Percentiles rank a stretch among this genome's conserved stretches.
phyloP scores from a whole-genome alignment of 2,113 vertebrate genomes.

The Burhinus oedicnemus region DNA sequence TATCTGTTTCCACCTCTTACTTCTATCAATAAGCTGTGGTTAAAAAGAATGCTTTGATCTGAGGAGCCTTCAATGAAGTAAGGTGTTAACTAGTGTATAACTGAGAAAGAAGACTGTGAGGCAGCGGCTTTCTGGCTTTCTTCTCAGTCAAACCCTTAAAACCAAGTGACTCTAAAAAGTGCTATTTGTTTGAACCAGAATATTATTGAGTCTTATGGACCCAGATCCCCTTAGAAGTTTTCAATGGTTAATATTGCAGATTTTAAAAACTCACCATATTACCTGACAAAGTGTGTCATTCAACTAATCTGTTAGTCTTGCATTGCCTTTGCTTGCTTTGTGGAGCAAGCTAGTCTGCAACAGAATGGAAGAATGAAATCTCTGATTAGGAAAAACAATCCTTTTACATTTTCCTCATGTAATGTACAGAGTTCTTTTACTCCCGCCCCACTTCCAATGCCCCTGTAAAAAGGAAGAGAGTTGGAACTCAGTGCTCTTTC shows the following conservation, averaged over 20 bases:
- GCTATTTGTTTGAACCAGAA: not conserved
- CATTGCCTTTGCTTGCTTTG: not conserved
- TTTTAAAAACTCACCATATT: not conserved
- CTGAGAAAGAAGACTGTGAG: not conserved
- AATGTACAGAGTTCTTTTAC: not conserved
- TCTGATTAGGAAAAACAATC: not conserved
- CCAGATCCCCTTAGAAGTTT: not conserved
- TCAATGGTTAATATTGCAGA: not conserved
- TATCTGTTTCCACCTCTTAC: not conserved
- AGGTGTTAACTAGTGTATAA: not conserved
- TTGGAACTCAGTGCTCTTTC: not conserved
- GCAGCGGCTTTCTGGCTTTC: not conserved
- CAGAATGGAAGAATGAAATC: not conserved
- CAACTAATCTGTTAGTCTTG: not conserved
- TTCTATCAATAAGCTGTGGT: not conserved
- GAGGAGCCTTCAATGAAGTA: not conserved
- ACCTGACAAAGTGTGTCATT: not conserved
- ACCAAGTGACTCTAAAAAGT: not conserved
- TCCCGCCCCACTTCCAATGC: accelerated
- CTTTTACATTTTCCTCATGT: not conserved
- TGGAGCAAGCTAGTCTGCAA: not conserved
- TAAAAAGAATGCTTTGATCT: not conserved
- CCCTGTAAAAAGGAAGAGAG: not conserved
- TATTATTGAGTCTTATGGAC: not conserved
- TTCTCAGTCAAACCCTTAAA: not conserved